These are phyloP conservation scores for Melanerpes formicivorus DNA, from an alignment of 2,113 vertebrate species.

Conservation along the genomic window DNA sequence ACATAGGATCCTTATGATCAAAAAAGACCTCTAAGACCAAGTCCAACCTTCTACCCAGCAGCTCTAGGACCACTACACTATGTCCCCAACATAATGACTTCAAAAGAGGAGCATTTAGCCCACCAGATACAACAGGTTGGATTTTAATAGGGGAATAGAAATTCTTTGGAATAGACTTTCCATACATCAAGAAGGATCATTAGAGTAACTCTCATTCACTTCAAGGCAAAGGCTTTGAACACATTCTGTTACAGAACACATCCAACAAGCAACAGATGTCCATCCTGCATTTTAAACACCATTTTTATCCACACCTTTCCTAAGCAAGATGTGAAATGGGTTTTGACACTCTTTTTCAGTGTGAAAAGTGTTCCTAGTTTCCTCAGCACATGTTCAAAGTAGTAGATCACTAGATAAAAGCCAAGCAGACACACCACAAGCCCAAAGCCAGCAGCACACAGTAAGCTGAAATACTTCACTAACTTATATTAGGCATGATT, in stretches of 20 bases:
- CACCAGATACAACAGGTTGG: neutral
- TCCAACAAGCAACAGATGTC: neutral
- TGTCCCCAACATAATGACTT: neutral
- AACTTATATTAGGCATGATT: neutral
- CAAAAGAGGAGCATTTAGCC: neutral
- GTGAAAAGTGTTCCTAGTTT: neutral
- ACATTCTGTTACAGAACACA: neutral
- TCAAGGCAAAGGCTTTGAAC: conserved; percentile 9
- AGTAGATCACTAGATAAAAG: neutral
- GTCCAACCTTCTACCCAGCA: too few species aligned
- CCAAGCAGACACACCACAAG: neutral
- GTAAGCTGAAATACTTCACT: neutral
- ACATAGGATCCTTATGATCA: too few species aligned
- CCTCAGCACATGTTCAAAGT: neutral
- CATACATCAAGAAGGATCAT: neutral
- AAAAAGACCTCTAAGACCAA: too few species aligned
- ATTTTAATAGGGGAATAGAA: conserved; percentile 38
- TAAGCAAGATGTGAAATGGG: neutral
- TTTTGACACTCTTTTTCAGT: neutral
- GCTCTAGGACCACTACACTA: too few species aligned
- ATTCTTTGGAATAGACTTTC: conserved; percentile 6
- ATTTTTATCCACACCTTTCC: neutral
- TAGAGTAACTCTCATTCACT: conserved; percentile 37
- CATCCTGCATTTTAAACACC: neutral
- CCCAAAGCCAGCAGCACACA: neutral